These are phyloP conservation scores for Oikopleura vanhoeffeni DNA, from an alignment of 23 tunicate species.

Conservation along the genomic window DNA sequence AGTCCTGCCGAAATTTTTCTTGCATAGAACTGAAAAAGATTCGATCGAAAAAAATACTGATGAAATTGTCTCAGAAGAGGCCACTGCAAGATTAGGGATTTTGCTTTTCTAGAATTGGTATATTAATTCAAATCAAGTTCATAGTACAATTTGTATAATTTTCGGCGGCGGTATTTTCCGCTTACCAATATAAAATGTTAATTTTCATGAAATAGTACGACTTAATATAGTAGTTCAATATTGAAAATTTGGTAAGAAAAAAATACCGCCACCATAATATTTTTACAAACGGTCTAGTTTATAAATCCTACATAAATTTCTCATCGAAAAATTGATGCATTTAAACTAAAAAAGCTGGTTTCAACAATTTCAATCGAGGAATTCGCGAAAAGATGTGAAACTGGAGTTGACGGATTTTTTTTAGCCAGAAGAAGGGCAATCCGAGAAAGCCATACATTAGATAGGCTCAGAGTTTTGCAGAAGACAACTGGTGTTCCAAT, in stretches of 20 bases:
- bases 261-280: too few species aligned
- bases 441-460: not conserved
- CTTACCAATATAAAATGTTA: too few species aligned
- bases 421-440: not conserved
- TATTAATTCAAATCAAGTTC: too few species aligned
- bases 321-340: too few species aligned
- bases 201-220: not conserved
- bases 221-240: not conserved
- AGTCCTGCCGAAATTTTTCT: not conserved
- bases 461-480: not conserved
- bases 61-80: too few species aligned
- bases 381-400: not conserved
- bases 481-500: not conserved
- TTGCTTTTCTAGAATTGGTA: too few species aligned
- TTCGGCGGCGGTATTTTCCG: too few species aligned
- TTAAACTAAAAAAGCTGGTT: not conserved
- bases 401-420: not conserved
- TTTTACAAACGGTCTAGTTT: too few species aligned
- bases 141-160: too few species aligned
- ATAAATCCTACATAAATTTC: too few species aligned
- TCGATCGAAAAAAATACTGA: not conserved
- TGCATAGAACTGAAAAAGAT: not conserved
- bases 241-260: too few species aligned
- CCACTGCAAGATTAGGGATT: too few species aligned
- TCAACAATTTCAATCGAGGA: not conserved